Evolutionary conservation across 1,140 invertebrate genomes (phyloP).

Genomic region (Dryas iulia): DNA sequence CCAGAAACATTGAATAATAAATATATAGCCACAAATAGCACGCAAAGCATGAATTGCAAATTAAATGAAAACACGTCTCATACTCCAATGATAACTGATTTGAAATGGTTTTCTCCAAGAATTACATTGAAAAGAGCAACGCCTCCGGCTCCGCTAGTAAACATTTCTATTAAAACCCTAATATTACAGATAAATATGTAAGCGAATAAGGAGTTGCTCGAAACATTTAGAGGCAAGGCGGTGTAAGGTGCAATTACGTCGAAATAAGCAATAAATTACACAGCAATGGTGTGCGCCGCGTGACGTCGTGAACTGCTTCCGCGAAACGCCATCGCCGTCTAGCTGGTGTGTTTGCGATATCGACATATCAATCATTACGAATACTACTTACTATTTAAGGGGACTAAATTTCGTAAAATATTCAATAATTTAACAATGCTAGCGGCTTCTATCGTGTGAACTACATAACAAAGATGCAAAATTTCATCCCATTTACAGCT

Average conservation of each 20-base stretch:
- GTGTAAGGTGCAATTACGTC: constrained; percentile 63
- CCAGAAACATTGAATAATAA: background rate
- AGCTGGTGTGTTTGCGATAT: background rate
- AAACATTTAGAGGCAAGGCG: constrained; percentile 59
- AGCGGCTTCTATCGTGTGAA: too few species aligned
- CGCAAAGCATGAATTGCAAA: background rate
- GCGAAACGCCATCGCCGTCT: constrained; percentile 53
- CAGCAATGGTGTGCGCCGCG: constrained; percentile 54
- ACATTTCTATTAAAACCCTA: constrained; percentile 11
- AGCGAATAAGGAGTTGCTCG: constrained; percentile 28
- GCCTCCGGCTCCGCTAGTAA: constrained; percentile 1
- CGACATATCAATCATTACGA: background rate
- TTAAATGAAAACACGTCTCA: background rate
- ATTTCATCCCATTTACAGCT: too few species aligned
- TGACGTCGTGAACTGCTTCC: constrained; percentile 55
- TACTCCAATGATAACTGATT: background rate
- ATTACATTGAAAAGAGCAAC: background rate
- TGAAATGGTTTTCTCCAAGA: background rate
- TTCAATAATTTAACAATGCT: too few species aligned
- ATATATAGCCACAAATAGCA: background rate
- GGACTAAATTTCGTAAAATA: background rate
- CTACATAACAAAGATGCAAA: too few species aligned
- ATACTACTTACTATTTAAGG: too few species aligned
- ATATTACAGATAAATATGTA: constrained; percentile 13
- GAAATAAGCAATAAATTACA: constrained; percentile 72